Evolutionary conservation across 2,888 invertebrate genomes (phyloP), one percentile per base, ranked within the genome.

Genomic region (Eilema depressum): DNA sequence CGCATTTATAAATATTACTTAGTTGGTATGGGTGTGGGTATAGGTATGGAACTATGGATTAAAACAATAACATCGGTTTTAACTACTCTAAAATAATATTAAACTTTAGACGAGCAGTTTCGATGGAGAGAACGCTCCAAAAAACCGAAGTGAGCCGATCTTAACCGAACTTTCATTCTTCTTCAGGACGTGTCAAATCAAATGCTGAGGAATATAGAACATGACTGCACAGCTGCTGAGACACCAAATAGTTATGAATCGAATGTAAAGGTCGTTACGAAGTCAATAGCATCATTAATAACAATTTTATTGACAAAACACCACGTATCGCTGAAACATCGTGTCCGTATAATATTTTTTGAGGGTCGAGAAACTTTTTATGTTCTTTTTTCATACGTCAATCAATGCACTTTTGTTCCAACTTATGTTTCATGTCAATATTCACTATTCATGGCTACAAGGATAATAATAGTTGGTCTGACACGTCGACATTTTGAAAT

Each of bases 321-420:
- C 70, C 20, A 53, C 73, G 66, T 80, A 78, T 69, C 66, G 67
- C 76, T 63, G n/a, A 61, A 77, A 80, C 37, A 41, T 20, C 76
- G 79, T 75, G 78, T 77, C 81, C 77, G 74, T 74, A 80, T 81
- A 76, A 77, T 75, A 83, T 83, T 84, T 85, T 85, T 84, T 75
- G 33, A 75, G 82, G 83, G 91, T 90, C 87, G 88, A 87, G 76
- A 86, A 89, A 85, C 90, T 89, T 89, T 91, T 91, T 91, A 91
- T 87, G 75, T 85, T 81, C 83, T 76, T 82, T 84, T 86, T 88
- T 83, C 85, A 89, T 88, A 85, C 85, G 86, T 91, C 92, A 91
- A 89, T 90, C 89, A 89, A 85, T 90, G 83, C 86, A 88, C 87
- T 91, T 89, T 78, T 83, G 84, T 84, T 89, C 87, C 90, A 87